phyloP scores from a whole-genome alignment of 2,113 vertebrate species.

The Oncorhynchus masou region DNA sequence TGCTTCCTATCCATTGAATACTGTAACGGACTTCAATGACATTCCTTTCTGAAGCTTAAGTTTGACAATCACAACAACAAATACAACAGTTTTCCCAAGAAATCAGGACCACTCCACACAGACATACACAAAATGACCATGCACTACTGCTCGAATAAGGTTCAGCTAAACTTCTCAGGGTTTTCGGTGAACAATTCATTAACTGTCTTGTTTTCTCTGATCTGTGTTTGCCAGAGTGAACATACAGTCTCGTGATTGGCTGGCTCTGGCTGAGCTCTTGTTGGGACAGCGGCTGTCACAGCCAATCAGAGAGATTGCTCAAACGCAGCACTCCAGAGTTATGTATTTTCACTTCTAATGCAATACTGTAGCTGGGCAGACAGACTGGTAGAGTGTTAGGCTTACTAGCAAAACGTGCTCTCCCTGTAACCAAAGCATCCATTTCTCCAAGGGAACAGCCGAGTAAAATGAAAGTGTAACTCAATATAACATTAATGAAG shows the following conservation, averaged over 20 bases:
- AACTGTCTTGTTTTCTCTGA: conserved; percentile 8
- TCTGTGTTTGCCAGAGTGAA: conserved; percentile 1
- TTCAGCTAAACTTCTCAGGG: neutral
- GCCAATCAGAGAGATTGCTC: conserved; percentile 29
- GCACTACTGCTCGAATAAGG: neutral
- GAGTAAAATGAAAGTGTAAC: conserved; percentile 14
- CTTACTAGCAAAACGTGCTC: conserved; percentile 61
- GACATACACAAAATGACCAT: neutral
- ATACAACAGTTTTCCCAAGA: neutral
- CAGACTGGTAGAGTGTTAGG: conserved; percentile 1
- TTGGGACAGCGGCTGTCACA: neutral
- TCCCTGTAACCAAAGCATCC: conserved; percentile 40
- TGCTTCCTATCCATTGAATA: too few relatives aligned
- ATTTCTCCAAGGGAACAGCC: conserved; percentile 17
- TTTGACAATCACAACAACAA: neutral
- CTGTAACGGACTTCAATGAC: too few relatives aligned
- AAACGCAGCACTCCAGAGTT: conserved; percentile 19
- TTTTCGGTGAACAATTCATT: conserved; percentile 5
- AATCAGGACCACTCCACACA: neutral
- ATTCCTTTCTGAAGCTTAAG: too few relatives aligned
- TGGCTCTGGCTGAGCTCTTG: neutral
- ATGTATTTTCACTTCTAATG: conserved; percentile 45
- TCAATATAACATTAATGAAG: neutral
- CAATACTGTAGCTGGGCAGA: conserved; percentile 25
- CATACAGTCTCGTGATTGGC: neutral